Evolutionary conservation across 2,888 invertebrate species (phyloP), one percentile per base, ranked within the genome.

Genomic region (Drosophila suboccidentalis): DNA sequence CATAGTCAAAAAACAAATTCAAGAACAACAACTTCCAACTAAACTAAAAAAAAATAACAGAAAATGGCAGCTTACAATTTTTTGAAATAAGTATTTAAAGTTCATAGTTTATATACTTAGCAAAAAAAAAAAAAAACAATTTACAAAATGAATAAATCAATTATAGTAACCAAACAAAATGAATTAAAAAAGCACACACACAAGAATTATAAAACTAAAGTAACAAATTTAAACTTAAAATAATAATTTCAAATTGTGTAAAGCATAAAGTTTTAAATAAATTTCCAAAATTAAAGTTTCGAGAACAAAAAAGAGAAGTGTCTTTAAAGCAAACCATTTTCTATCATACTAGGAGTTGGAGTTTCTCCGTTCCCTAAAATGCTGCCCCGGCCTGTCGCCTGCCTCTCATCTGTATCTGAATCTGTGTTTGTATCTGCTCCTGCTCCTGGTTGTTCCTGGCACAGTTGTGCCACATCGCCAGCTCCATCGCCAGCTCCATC

Each of bases 31-130:
- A 59, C 59, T 58, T 47, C 46, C 39, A 64, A 54, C 11, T 36
- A 38, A 66, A 75, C 60, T 51, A 68, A 46, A 36, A 68, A 46
- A 36, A 26, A 26, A 26, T 1, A 55, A 44, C 49, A 61, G 36
- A 50, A 60, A 71, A 80, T 51, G 70, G 72, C 80, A 71, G 69
- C 78, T 72, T 65, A 66, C 34, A 68, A 71, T 78, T 72, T 72
- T 78, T 72, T 74, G 59, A 51, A 50, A 65, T 78, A 81, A 47
- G 65, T 78, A 78, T 81, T 82, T 65, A 69, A 64, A 63, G 71
- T 77, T 77, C 66, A 81, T 75, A 76, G 76, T 79, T 76, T 76
- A 68, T 73, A 78, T 67, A 75, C 46, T 39, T 75, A 80, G 77
- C 58, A 26, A 26, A 26, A 26, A 26, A 26, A 26, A 26, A 22